Evolutionary conservation across 2,888 invertebrate species (phyloP), one percentile per base, ranked within the genome.

Genomic region (Lamproptera curius): DNA sequence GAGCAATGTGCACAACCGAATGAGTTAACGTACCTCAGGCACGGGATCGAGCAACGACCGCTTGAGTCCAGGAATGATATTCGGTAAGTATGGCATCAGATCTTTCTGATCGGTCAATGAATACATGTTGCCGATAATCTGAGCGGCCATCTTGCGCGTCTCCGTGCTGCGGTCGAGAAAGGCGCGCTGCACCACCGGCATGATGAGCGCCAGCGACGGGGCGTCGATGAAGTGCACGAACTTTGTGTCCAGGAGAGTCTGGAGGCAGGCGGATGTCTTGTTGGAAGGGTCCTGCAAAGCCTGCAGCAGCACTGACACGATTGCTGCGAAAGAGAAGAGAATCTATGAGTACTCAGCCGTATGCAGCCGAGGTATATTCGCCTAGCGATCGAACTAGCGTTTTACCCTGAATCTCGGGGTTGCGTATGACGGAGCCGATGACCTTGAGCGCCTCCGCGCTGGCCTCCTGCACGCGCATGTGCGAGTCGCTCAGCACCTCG

Each of bases 181-280:
- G 8, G 99, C 98, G 58, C 99, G 90, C 79, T 98, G 96, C 17
- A 99, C 97, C 2, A 99, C 98, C 0, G 99, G 99, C 99, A 99
- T 99, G 66, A 99, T 98, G 43, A 99, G 90, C 50, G 99, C 99
- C 15, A 99, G 89, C 0, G 99, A 99, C 0, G 99, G 98, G 1
- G 99, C 97, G 82, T 99, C 99, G 66, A 99, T 98, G 83, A 99
- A 98, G 84, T 99, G 99, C 35, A 99, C 97, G 85, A 99, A 99
- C 79, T 98, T 95, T 0, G 97, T 97, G 79, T 97, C 95, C n/a
- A 97, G 79, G 16, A 99, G 88, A 0, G 95, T 97, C 73, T 97
- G 96, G n/a, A 99, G 90, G 67, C 97, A 98, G 0, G 91, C 91
- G 0, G 96, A 95, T 0, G 99, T 99, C 77, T 96, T 97, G 74